A percentile compares a stretch with the other conserved stretches of the same genome.
Evolutionary conservation across 2,113 vertebrate species (phyloP).

Genomic region (Psophia crepitans): DNA sequence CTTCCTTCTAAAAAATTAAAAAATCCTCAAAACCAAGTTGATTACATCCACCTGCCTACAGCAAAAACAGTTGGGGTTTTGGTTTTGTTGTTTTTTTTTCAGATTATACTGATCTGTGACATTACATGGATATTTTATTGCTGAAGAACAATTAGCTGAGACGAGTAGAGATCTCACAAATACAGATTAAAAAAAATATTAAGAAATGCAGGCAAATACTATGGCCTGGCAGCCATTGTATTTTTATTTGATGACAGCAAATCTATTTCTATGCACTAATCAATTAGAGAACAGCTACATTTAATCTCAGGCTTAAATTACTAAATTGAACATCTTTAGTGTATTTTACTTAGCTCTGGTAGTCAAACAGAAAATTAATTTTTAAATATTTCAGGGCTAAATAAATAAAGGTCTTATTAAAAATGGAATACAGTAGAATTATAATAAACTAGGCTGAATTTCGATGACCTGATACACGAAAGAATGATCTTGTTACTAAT

Average conservation of each 20-base stretch:
- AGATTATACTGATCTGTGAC: background rate
- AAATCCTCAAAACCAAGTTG: background rate
- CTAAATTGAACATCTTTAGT: background rate
- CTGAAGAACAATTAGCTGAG: background rate
- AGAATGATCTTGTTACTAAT: background rate
- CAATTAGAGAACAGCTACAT: constrained; percentile 30
- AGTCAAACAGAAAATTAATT: background rate
- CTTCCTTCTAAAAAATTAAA: background rate
- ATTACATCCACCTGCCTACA: background rate
- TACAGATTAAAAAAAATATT: background rate
- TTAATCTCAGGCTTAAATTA: constrained; percentile 7
- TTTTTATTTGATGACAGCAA: constrained; percentile 35
- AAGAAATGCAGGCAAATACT: background rate
- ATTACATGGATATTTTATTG: background rate
- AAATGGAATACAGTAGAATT: background rate
- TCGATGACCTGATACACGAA: background rate
- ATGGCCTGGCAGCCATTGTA: background rate
- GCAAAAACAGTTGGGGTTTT: background rate
- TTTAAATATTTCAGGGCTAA: background rate
- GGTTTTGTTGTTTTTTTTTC: background rate
- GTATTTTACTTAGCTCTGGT: background rate
- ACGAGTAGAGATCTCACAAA: background rate
- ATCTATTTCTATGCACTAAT: background rate
- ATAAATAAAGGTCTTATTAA: background rate
- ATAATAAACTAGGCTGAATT: background rate